Evolutionary conservation across 2,888 invertebrate species (phyloP).

Genomic region (Petrophora chlorosata): DNA sequence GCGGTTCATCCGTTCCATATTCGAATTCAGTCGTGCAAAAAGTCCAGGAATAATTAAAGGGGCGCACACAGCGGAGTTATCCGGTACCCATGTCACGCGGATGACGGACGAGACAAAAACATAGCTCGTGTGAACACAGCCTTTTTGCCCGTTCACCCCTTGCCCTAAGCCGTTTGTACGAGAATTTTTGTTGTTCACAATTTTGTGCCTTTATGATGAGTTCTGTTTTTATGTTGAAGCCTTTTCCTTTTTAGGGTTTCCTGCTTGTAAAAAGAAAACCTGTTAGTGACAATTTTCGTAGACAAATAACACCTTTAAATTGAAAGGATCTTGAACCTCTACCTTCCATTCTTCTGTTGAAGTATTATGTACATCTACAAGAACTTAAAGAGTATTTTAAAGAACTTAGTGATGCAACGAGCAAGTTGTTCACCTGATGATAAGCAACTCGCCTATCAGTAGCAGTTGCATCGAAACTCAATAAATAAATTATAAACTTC

Average conservation of each 20-base stretch:
- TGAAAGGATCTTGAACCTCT: no score
- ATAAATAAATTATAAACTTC: no score
- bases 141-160: slow-evolving; percentile 55
- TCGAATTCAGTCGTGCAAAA: slow-evolving; percentile 53
- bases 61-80: slow-evolving; percentile 45
- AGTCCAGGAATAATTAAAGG: slow-evolving; percentile 58
- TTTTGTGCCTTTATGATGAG: slow-evolving; percentile 45
- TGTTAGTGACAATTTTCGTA: no score
- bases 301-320: no score
- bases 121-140: slow-evolving; percentile 48
- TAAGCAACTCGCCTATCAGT: no score
- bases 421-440: no score
- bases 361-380: no score
- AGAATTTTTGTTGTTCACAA: slow-evolving; percentile 53
- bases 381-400: no score
- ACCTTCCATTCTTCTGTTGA: no score
- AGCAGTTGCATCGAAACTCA: no score
- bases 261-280: no score
- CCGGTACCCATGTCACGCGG: slow-evolving; percentile 54
- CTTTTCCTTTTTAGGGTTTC: slow-evolving; percentile 6
- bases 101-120: slow-evolving; percentile 63
- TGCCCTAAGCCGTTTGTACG: slow-evolving; percentile 48
- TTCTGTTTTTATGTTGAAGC: slow-evolving; percentile 11
- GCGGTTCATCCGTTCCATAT: slow-evolving; percentile 48
- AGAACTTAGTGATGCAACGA: no score